Conservation (phyloP, 2,113 vertebrate genomes). For the Hylia prasina region DNA sequence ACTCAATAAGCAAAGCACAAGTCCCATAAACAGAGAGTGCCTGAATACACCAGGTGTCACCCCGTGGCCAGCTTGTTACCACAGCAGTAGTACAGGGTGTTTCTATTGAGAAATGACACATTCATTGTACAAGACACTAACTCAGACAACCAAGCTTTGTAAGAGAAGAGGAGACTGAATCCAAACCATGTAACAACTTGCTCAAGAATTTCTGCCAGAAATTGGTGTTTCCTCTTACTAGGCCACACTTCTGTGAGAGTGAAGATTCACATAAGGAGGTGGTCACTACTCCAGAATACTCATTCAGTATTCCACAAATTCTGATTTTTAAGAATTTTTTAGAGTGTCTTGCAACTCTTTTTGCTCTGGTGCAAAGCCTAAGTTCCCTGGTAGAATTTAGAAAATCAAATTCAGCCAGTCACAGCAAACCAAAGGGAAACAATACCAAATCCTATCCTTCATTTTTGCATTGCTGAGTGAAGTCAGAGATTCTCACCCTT, state of each 20-base stretch:
- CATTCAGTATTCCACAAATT: not conserved
- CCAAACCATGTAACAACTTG: not conserved
- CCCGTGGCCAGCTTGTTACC: not conserved
- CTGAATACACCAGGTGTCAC: not conserved
- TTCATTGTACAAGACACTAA: not conserved
- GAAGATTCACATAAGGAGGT: not conserved
- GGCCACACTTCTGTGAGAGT: not conserved
- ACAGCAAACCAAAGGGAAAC: not conserved
- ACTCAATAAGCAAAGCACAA: not conserved
- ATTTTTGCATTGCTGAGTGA: not conserved
- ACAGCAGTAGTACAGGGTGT: not conserved
- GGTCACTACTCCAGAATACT: not conserved
- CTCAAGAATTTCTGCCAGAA: not conserved
- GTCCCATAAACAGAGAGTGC: not conserved
- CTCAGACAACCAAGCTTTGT: not conserved
- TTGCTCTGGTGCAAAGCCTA: not conserved
- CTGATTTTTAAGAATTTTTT: not conserved
- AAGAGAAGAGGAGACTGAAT: not conserved
- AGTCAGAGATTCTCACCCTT: not conserved
- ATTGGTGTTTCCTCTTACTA: not conserved
- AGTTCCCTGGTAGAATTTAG: not conserved
- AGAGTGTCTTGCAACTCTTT: not conserved
- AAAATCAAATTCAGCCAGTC: not conserved
- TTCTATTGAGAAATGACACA: not conserved
- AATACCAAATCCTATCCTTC: not conserved